Base-by-base conservation (phyloP, 2,888 invertebrate genomes). In the Drosophila mimica region DNA sequence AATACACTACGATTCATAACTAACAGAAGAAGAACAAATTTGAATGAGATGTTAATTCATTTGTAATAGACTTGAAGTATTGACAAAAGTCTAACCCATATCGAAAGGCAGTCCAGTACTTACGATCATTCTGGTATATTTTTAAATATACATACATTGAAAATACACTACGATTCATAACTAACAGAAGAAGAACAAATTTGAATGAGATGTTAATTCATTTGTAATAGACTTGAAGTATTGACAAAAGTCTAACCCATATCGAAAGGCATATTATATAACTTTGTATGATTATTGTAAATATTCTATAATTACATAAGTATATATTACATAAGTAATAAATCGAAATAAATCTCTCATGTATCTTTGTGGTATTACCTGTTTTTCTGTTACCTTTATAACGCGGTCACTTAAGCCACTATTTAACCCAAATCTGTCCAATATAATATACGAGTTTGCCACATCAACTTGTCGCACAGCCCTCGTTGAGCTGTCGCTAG, bases 401-500 rank as follows among this genome's bases (percentile, higher is more conserved):
- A 20, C 52, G n/a, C n/a, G 7, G 11, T 31, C 51, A 30, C 30
- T 28, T 11, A 40, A 33, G 11, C 30, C n/a, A 33, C 20, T 20
- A 30, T 40, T 38, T 25, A 70, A 25, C 71, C 61, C n/a, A 70
- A 33, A 48, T 70, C 36, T 60, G 52, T 46, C 52, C 28, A 20
- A 52, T 15, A 4, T 33, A 9, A 33, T 5, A n/a, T 15, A 34
- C 20, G 9, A 30, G 30, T 17, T 28, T 9, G n/a, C 33, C 43
- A 8, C 3, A 46, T 33, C 43, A 84, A 83, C 49, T 74, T 52
- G 38, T 65, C 49, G 64, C 49, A 40, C 88, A n/a, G 38, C 89
- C 89, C 88, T 89, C 86, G 81, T 38, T 60, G 6, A 66, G 56
- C 63, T 68, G 82, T 82, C 76, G 56, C 46, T 53, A 17, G 73